Base-by-base conservation (phyloP, 2,113 vertebrate species). In the Siniperca chuatsi region DNA sequence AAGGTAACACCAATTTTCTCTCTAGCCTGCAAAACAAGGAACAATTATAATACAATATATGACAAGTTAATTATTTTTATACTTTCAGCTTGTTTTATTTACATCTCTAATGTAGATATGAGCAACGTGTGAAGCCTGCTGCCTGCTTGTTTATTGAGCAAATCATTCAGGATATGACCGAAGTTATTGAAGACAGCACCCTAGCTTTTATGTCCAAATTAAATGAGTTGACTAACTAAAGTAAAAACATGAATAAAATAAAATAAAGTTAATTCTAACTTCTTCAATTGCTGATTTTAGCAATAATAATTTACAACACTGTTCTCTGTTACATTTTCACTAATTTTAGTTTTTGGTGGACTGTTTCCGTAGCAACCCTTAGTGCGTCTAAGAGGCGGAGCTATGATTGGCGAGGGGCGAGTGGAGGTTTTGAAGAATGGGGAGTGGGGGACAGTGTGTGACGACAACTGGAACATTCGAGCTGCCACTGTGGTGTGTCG, bases 371-470 rank as follows among this genome's bases (percentile, higher is more conserved):
- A 99, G 98, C 97, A 98, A 88, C 97, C 97, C 0, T 89, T 99
- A 94, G 98, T 99, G 86, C 96, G 98, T 79, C 91, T 99, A 69
- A 96, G 96, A 85, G 98, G 98, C 0, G 98, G 98, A 0, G 97
- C 97, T 54, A 96, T 96, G 87, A 91, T 96, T 0, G 98, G 98
- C 0, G 98, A 99, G 81, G 98, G 98, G 0, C 96, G 98, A 0
- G 97, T 99, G 69, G 98, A 99, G 90, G 98, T 99, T 89, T 94
- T 99, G 93, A 98, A 96, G 86, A 98, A 97, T 0, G 98, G 98
- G 0, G 96, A 97, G 54, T 99, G 98, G 98, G 98, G 98, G 0
- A 98, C 98, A 0, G 90, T 99, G 35, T 99, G 98, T 0, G 98
- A 99, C 0, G 97, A 99, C 83, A 96, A 95, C 88, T 99, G 98